Evolutionary conservation across 2,113 vertebrate genomes (phyloP), one percentile per base, ranked within the genome.

Genomic region (Anolis sagrei): DNA sequence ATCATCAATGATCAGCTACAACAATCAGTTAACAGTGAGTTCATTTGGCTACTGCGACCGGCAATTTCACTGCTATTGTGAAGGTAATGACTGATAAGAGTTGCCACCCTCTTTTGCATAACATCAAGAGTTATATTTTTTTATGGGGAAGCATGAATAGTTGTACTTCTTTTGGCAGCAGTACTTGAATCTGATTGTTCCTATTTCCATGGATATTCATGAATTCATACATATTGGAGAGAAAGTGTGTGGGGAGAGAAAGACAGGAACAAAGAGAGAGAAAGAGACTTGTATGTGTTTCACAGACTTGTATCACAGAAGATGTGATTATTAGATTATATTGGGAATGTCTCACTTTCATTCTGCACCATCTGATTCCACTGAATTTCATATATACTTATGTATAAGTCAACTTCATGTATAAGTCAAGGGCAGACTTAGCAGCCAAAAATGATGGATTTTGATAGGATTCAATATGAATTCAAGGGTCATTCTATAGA

Each of bases 1-100:
- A 69, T 90, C 69, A 85, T 29, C 44, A 77, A 69, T 90, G 64
- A 85, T 29, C 34, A 23, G 9, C 58, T 29, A 61, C 2, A 58
- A 58, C 27, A 36, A 58, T 62, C 39, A 23, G 34, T 76, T 82
- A 73, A 9, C 14, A 39, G 54, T 11, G 14, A 25, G 7, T 58
- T 81, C 11, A 32, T 23, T 18, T 81, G 36, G 81, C 4, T 73
- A 44, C 7, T 1, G 13, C 2, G 34, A 18, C n/a, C 70, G 39
- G 11, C 39, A 62, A 83, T 73, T 48, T 48, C 54, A 6, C 79
- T 80, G 21, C 44, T 54, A 81, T 62, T 85, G 11, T 76, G 68
- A 51, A 25, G 76, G 18, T 25, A 48, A 81, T 61, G 76, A 86
- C 66, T 69, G 51, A 87, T 64, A 49, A 79, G n/a, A 78, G n/a